A percentile compares a stretch with the other conserved stretches of the same genome.
Conservation (phyloP, 2,888 invertebrate genomes). For the Rutpela maculata region DNA sequence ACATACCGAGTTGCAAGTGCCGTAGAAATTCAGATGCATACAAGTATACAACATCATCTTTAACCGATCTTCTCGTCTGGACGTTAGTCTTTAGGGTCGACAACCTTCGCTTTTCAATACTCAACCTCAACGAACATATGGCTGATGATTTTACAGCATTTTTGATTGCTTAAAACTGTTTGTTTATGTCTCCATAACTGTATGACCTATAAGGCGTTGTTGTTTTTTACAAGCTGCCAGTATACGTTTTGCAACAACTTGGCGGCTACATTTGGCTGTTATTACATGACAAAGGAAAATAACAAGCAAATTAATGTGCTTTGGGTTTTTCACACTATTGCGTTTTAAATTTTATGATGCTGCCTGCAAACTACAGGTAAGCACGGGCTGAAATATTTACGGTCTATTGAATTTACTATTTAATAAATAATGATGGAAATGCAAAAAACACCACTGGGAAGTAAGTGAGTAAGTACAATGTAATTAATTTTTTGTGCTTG, state of each 20-base stretch:
- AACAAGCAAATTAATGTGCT: neutral
- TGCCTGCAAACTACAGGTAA: too few relatives aligned
- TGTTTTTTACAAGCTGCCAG: constrained; percentile 3
- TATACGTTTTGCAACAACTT: constrained; percentile 11
- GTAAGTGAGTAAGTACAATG: too few relatives aligned
- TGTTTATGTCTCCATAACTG: constrained; percentile 46
- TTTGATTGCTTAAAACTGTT: constrained; percentile 48
- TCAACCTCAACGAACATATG: constrained; percentile 47
- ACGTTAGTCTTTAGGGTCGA: constrained; percentile 37
- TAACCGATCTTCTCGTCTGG: constrained; percentile 32
- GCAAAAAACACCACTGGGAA: too few relatives aligned
- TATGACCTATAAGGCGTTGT: constrained; percentile 32
- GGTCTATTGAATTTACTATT: too few relatives aligned
- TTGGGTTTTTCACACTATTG: too few relatives aligned
- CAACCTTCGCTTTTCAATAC: constrained; percentile 35
- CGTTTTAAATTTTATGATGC: too few relatives aligned
- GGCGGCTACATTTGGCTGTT: neutral
- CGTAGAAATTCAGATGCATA: neutral
- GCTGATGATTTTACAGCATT: constrained; percentile 51
- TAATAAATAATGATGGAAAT: too few relatives aligned
- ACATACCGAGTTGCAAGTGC: too few relatives aligned
- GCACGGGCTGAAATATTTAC: too few relatives aligned
- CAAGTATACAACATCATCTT: constrained; percentile 27
- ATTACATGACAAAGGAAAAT: neutral
- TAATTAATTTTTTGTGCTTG: too few relatives aligned